Conservation (phyloP, 2,797 vertebrate species). For the Bucorvus abyssinicus region DNA sequence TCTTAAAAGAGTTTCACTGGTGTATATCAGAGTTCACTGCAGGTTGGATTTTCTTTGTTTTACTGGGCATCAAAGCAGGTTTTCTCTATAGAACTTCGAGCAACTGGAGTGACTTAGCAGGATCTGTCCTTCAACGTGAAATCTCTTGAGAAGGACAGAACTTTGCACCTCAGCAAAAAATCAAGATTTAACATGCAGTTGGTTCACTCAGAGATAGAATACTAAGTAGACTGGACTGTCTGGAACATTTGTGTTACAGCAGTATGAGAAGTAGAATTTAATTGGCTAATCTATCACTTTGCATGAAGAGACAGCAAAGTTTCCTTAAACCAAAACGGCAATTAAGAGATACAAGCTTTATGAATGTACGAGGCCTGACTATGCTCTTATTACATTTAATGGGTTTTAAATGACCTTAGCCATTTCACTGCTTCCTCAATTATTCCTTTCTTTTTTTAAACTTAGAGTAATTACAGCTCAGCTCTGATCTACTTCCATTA, state of each 20-base stretch:
- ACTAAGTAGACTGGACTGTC: not conserved
- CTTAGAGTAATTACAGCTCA: not conserved
- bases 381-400: constrained; percentile 18
- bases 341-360: not conserved
- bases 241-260: not conserved
- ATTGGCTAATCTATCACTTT: not conserved
- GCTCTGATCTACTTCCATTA: not conserved
- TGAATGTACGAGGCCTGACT: not conserved
- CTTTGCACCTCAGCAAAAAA: not conserved
- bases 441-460: not conserved
- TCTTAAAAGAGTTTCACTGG: not conserved
- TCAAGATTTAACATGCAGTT: not conserved
- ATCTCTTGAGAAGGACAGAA: not conserved
- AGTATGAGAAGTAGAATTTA: not conserved
- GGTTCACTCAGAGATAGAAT: not conserved
- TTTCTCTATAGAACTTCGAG: not conserved
- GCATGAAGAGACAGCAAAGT: not conserved
- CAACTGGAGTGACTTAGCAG: not conserved
- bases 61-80: not conserved
- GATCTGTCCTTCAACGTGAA: not conserved
- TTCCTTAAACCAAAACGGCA: not conserved
- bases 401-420: constrained; percentile 11
- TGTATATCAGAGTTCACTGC: not conserved
- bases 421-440: constrained; percentile 20
- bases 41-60: not conserved